phyloP scores from a whole-genome alignment of 92 coral and sea anemone genomes.

The Phenganax subtilis region DNA sequence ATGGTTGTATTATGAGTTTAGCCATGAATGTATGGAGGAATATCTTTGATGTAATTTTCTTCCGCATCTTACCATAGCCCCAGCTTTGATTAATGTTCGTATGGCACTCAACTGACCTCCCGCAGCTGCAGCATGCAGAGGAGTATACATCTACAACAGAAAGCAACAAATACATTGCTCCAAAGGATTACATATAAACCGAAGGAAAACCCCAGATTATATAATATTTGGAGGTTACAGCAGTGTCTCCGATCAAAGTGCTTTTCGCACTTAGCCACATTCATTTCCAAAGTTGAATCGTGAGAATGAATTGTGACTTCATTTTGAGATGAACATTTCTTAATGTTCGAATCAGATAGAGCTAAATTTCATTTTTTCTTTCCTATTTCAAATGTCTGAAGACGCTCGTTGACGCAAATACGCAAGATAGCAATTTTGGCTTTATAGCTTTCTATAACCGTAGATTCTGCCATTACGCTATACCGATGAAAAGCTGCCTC shows the following conservation, averaged over 20 bases:
- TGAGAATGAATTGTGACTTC: too few relatives aligned
- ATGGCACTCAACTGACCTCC: slow-evolving; percentile 84
- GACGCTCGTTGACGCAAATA: too few relatives aligned
- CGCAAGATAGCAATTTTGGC: too few relatives aligned
- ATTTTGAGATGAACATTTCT: too few relatives aligned
- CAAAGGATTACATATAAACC: background rate
- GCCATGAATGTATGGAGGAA: background rate
- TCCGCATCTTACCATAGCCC: slow-evolving; percentile 58
- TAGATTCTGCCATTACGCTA: too few relatives aligned
- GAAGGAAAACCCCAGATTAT: background rate
- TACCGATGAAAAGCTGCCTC: too few relatives aligned
- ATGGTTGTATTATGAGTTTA: too few relatives aligned
- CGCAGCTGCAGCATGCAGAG: slow-evolving; percentile 97
- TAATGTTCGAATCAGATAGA: too few relatives aligned
- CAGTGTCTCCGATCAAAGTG: background rate
- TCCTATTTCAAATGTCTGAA: too few relatives aligned
- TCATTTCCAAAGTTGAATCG: too few relatives aligned
- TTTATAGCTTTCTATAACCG: too few relatives aligned
- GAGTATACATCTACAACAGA: slow-evolving; percentile 70
- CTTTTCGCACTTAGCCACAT: too few relatives aligned
- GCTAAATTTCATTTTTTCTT: background rate
- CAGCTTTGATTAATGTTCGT: slow-evolving; percentile 64
- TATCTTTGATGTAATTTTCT: background rate
- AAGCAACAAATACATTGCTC: background rate
- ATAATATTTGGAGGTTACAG: background rate